Conservation (phyloP, 2,888 invertebrate genomes). For the Megamerina dolium region DNA sequence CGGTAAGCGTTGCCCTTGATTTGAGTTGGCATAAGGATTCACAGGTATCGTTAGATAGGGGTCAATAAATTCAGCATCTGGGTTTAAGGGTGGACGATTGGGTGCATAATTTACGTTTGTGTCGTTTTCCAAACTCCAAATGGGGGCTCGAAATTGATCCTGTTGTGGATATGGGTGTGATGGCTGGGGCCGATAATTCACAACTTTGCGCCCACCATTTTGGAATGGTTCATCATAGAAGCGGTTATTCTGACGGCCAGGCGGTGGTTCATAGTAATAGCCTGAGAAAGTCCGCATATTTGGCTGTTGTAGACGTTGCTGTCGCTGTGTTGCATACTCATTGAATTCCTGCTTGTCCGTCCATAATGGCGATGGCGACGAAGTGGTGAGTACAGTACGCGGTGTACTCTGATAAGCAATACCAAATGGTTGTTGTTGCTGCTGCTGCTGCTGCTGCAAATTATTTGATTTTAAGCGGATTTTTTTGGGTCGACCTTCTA, state of each 20-base stretch:
- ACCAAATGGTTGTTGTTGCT: constrained; percentile 4
- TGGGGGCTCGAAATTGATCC: constrained; percentile 45
- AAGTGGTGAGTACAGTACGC: constrained; percentile 56
- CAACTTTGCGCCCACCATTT: constrained; percentile 27
- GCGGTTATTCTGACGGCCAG: constrained; percentile 31
- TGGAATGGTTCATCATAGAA: constrained; percentile 33
- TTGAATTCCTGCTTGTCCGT: constrained; percentile 33
- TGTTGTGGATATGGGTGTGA: constrained; percentile 21
- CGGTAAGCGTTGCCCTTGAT: constrained; percentile 27
- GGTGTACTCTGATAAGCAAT: constrained; percentile 51
- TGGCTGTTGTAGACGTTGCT: constrained; percentile 18
- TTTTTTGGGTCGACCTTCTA: no score
- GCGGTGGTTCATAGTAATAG: constrained; percentile 33
- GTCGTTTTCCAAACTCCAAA: constrained; percentile 53
- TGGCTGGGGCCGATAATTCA: constrained; percentile 26
- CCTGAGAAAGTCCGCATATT: constrained; percentile 33
- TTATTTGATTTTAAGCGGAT: no score
- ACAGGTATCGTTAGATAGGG: constrained; percentile 34
- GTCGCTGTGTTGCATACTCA: constrained; percentile 24
- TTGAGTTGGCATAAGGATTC: constrained; percentile 24
- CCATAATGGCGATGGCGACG: constrained; percentile 31
- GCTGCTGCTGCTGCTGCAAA: constrained; percentile 19
- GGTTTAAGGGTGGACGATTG: constrained; percentile 55
- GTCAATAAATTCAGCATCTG: constrained; percentile 58
- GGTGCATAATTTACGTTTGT: constrained; percentile 67